phyloP scores from a whole-genome alignment of 2,888 invertebrate genomes.

The Cerceris rybyensis region DNA sequence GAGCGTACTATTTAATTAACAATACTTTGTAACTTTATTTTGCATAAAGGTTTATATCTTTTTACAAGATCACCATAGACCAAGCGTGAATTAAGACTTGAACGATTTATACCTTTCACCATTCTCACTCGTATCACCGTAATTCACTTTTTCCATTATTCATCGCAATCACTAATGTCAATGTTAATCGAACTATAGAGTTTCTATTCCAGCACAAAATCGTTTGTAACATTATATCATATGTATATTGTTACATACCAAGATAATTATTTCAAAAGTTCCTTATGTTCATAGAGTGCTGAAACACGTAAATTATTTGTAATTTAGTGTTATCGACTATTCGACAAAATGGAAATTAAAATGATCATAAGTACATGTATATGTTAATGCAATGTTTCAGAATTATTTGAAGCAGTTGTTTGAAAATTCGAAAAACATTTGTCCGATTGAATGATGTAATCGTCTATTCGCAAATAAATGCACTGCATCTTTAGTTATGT shows the following conservation, averaged over 20 bases:
- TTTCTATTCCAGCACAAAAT: conserved; percentile 41
- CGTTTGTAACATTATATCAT: conserved; percentile 27
- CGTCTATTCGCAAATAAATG: conserved; percentile 58
- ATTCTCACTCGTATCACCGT: conserved; percentile 5
- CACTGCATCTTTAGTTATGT: conserved; percentile 41
- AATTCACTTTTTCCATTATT: conserved; percentile 3
- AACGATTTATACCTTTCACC: neutral
- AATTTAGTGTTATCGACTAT: conserved; percentile 14
- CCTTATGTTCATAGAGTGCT: conserved; percentile 53
- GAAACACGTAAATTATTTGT: conserved; percentile 46
- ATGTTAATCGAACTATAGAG: neutral
- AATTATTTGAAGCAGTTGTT: conserved; percentile 26
- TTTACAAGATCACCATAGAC: conserved; percentile 8
- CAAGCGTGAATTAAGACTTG: neutral
- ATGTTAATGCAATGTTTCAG: neutral
- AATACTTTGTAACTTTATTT: conserved; percentile 15
- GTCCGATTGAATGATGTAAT: conserved; percentile 54
- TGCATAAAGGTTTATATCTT: conserved; percentile 23
- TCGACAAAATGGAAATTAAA: conserved; percentile 21
- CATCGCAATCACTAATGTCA: conserved; percentile 16
- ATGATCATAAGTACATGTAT: conserved; percentile 5
- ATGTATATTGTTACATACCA: conserved; percentile 11
- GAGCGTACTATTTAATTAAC: neutral
- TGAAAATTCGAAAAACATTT: conserved; percentile 40
- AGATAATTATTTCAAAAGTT: conserved; percentile 36